Evolutionary conservation across 64 coral and sea anemone species (phyloP).

Genomic region (Orbicella faveolata): DNA sequence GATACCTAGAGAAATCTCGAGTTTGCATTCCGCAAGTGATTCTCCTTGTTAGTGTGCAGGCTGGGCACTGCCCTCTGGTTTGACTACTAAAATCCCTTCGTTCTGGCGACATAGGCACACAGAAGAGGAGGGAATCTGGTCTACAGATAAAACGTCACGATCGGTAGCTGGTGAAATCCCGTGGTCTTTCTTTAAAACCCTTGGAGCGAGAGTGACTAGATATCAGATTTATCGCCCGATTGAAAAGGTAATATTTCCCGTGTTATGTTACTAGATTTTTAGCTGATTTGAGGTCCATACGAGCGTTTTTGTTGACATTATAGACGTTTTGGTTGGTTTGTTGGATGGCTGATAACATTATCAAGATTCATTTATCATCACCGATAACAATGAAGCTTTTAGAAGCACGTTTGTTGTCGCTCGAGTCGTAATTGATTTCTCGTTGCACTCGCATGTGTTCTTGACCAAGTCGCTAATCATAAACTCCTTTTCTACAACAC

Average conservation of each 20-base stretch:
- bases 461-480: neutral
- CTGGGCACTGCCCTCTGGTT: neutral
- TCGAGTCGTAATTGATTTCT: neutral
- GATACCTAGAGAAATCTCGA: conserved; percentile 30
- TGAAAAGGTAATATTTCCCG: conserved; percentile 41
- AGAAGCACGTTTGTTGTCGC: conserved; percentile 7
- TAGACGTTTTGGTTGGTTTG: conserved; percentile 28
- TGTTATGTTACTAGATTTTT: conserved; percentile 43
- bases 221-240: conserved; percentile 37
- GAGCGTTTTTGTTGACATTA: neutral
- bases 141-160: neutral
- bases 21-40: conserved; percentile 32
- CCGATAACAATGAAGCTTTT: conserved; percentile 40
- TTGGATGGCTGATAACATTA: conserved; percentile 41
- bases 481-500: neutral
- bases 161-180: neutral
- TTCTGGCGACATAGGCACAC: neutral
- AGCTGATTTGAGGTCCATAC: conserved; percentile 19
- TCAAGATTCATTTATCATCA: conserved; percentile 32
- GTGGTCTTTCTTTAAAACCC: neutral
- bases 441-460: neutral
- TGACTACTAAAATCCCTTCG: neutral
- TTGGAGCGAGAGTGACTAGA: conserved; percentile 2
- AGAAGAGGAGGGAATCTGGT: neutral
- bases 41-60: neutral